Percentiles rank a stretch among this genome's conserved stretches.
Evolutionary conservation across 2,113 vertebrate species (phyloP).

Genomic region (Tapirus terrestris): DNA sequence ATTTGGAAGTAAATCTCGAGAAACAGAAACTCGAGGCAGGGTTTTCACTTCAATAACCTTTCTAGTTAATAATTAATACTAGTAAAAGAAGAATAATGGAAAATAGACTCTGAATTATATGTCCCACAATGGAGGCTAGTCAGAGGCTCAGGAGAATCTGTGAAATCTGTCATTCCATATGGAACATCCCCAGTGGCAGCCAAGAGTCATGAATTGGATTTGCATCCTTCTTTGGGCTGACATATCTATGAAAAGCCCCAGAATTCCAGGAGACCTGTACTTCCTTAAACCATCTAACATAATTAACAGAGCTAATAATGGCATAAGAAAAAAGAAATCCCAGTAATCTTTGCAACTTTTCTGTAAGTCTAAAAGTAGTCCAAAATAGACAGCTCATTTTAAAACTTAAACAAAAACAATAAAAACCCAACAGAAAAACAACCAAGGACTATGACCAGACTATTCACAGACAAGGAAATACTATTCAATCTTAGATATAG

Average conservation of each 20-base stretch:
- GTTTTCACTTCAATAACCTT: conserved; percentile 71
- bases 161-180: conserved; percentile 38
- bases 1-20: conserved; percentile 72
- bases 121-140: neutral
- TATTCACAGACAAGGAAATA: neutral
- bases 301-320: conserved; percentile 6
- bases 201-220: neutral
- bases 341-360: conserved; percentile 9
- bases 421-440: neutral
- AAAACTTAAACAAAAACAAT: neutral
- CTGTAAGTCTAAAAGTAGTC: conserved; percentile 17
- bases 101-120: neutral
- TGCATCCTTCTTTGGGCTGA: conserved; percentile 41
- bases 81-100: conserved; percentile 55
- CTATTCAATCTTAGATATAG: neutral
- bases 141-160: neutral
- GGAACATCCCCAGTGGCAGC: conserved; percentile 42
- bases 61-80: conserved; percentile 71
- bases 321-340: neutral
- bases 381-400: conserved; percentile 32
- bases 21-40: conserved; percentile 69
- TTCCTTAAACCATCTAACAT: conserved; percentile 20
- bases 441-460: neutral
- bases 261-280: neutral
- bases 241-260: conserved; percentile 7